Evolutionary conservation across 2,113 vertebrate genomes (phyloP), one percentile per base, ranked within the genome.

Genomic region (Myrmecophaga tridactyla): DNA sequence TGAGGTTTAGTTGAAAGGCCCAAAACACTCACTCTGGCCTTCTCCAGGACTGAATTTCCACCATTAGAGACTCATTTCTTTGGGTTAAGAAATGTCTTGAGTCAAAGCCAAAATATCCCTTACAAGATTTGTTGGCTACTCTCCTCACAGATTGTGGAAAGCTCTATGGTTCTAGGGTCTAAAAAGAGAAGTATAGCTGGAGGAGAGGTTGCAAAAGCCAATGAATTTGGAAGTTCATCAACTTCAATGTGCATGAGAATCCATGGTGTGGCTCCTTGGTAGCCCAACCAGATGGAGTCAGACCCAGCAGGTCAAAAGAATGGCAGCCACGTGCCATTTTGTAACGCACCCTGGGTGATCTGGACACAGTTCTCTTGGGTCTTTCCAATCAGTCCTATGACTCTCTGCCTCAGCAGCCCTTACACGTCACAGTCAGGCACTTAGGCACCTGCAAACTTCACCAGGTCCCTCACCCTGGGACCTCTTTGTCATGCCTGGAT

Each of bases 41-140:
- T 73, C 77, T 82, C 69, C 21, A n/a, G 77, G 53, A 27, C 62
- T 69, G 80, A 58, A 43, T 87, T 92, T 75, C 39, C 29, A 86
- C 70, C 43, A 87, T n/a, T 39, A 90, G 53, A 84, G 58, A 81
- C 9, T 89, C n/a, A 46, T 75, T 96, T 90, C 69, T 92, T 84
- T 86, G 83, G 43, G 20, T 69, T 86, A 78, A 83, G 60, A 76
- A 56, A 82, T 72, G n/a, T 77, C n/a, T 53, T 87, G 72, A 90
- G 70, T 81, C 67, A 56, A 87, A 75, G 60, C 21, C 51, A 92
- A 85, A 90, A 21, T 62, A 31, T 14, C 48, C 89, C 72, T 85
- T 69, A 65, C 46, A 72, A 90, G 21, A 31, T 56, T 80, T 51
- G 70, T n/a, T 60, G 53, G 82, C 46, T 43, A 4, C 17, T 82